Base-by-base conservation (phyloP, 2,113 vertebrate species). In the Cricetomys ansorgei region DNA sequence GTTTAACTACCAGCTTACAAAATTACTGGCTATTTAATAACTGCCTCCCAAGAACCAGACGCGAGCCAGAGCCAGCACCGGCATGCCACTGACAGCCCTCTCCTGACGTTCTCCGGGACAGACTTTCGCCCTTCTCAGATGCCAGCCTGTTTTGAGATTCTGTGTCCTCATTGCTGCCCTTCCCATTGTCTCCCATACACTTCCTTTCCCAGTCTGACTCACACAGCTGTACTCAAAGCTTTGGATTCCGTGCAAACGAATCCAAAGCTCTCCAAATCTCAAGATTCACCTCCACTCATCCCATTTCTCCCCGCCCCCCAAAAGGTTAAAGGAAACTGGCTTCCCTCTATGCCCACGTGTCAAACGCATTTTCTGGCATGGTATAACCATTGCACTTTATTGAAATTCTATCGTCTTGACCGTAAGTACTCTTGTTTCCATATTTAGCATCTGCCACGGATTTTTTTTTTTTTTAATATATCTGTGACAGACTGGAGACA, bases 141-240 rank as follows among this genome's bases (percentile, higher is more conserved):
- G 37, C 83, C 77, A 23, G 69, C 62, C 90, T 72, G 55, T 62
- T 9, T 12, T 11, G 88, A 79, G 91, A 77, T 50, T 25, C 93
- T 45, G 6, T 37, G 50, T n/a, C 57, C 67, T 93, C 77, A 57
- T 34, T 79, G 81, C 64, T 3, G 62, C 8, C 69, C 37, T 37
- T 73, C 53, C 92, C 86, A 62, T 76, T 77, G 80, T 93, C 83
- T 96, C 57, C 11, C 43, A 25, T 34, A 34, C 0, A 62, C 89
- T 95, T 88, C 88, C 83, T 91, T 84, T n/a, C 75, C 75, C 73
- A 29, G 34, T 43, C 64, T 85, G 92, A 95, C 81, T 93, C 84
- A 72, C 12, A 13, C 45, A 80, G 40, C 76, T 79, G 69, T 57
- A 67, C 92, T 93, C 94, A 50, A 15, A 10, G 13, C 48, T 93